A percentile compares a stretch with the other conserved stretches of the same genome.
phyloP scores from a whole-genome alignment of 2,888 invertebrate genomes.

The Agriotes lineatus region DNA sequence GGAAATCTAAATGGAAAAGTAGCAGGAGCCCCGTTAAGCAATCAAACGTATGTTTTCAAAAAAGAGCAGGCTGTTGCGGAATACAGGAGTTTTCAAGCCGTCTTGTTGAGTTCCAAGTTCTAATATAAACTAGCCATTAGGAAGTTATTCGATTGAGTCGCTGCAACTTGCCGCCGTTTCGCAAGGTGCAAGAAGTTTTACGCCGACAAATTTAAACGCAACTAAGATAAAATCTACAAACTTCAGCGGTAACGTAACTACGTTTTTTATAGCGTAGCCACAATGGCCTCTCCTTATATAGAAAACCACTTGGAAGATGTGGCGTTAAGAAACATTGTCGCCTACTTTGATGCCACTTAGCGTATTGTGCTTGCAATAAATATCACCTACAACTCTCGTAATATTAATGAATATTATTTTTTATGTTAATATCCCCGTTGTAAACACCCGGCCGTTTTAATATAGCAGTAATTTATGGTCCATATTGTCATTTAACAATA shows the following conservation, averaged over 20 bases:
- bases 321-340: slow-evolving; percentile 32
- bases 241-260: slow-evolving; percentile 20
- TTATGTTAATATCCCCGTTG: background rate
- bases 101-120: background rate
- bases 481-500: background rate
- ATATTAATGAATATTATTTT: slow-evolving; percentile 21
- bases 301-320: slow-evolving; percentile 14
- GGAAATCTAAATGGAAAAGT: too few species aligned
- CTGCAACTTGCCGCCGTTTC: background rate
- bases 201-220: slow-evolving; percentile 28
- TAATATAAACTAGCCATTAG: background rate
- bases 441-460: background rate
- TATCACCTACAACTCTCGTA: slow-evolving; percentile 5
- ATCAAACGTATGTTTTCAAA: too few species aligned
- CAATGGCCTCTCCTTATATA: slow-evolving; percentile 29
- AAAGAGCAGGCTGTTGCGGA: background rate
- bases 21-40: too few species aligned
- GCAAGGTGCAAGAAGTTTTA: slow-evolving; percentile 4
- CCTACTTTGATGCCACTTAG: slow-evolving; percentile 27
- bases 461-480: background rate
- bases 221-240: slow-evolving; percentile 32
- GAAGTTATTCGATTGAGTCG: background rate
- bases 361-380: slow-evolving; percentile 18
- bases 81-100: background rate
- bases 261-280: slow-evolving; percentile 26